Evolutionary conservation across 2,113 vertebrate species (phyloP).

Genomic region (Phrynosoma platyrhinos): DNA sequence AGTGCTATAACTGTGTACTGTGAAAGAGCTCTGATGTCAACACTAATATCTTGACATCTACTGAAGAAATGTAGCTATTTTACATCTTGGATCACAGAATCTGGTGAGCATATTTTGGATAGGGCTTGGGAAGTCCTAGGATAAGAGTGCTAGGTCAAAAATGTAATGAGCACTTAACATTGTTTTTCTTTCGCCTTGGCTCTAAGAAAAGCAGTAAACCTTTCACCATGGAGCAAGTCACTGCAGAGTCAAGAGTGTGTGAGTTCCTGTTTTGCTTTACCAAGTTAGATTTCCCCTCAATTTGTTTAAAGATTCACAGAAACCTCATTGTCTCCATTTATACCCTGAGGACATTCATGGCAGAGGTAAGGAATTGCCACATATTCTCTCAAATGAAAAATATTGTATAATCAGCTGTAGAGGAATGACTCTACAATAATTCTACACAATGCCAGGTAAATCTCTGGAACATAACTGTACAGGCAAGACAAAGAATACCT

Average conservation of each 20-base stretch:
- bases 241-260: constrained; percentile 39
- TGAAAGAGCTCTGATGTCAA: too few relatives aligned
- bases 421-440: constrained; percentile 1
- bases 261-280: constrained; percentile 26
- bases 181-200: neutral
- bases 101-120: neutral
- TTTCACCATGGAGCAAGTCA: constrained; percentile 10
- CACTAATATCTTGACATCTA: too few relatives aligned
- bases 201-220: constrained; percentile 1
- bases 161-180: neutral
- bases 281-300: constrained; percentile 51
- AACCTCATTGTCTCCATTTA: constrained; percentile 46
- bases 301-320: constrained; percentile 65
- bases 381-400: constrained; percentile 29
- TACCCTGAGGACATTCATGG: constrained; percentile 55
- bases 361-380: constrained; percentile 54
- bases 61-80: too few relatives aligned
- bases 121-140: neutral
- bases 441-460: neutral
- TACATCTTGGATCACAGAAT: neutral
- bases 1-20: too few relatives aligned
- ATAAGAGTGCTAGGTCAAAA: neutral
- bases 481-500: neutral
- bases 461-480: neutral
- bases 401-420: constrained; percentile 20